Evolutionary conservation across 2,888 invertebrate genomes (phyloP), one percentile per base, ranked within the genome.

Genomic region (Trichopoda pennipes): DNA sequence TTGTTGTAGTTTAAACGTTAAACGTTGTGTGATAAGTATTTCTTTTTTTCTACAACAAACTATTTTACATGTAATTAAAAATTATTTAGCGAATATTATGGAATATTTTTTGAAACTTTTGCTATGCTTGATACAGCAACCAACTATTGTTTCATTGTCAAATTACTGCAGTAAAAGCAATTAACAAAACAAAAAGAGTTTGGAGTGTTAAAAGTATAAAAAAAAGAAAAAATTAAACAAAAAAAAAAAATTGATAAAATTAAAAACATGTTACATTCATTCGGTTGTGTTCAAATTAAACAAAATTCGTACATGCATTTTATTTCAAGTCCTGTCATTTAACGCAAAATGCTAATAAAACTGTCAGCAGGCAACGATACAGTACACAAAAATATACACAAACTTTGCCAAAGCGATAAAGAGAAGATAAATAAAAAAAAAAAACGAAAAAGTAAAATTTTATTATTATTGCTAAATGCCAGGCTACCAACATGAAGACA

Each of bases 151-250:
- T 72, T 53, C 44, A 75, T 82, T 82, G 79, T 79, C 82, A 79
- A 82, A 79, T 82, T 82, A 82, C 82, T 82, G 82, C 82, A 79
- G 79, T 75, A 79, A 79, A 82, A 82, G 79, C 82, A 82, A 81
- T 81, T 81, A 77, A 73, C 68, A 47, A 38, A 66, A 74, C 28
- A 63, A 74, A 42, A 49, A 68, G 10, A 58, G 17, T 28, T 56
- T 17, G 47, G 2, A 3, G 9, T 55, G 28, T 28, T n/a, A 12
- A 28, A 28, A 0, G 17, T 4, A 44, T 4, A n/a, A 44, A 14
- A 44, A 28, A 38, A 58, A 12, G 21, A 51, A 68, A 70, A 47
- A 47, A 70, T 47, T 4, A n/a, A n/a, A n/a, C n/a, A 7, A 60
- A 49, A 42, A 49, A 2, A 3, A 1, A 64, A 66, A 38, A 35